Conservation (phyloP, 2,797 vertebrate genomes). For the Enteromius unitaeniatus region DNA sequence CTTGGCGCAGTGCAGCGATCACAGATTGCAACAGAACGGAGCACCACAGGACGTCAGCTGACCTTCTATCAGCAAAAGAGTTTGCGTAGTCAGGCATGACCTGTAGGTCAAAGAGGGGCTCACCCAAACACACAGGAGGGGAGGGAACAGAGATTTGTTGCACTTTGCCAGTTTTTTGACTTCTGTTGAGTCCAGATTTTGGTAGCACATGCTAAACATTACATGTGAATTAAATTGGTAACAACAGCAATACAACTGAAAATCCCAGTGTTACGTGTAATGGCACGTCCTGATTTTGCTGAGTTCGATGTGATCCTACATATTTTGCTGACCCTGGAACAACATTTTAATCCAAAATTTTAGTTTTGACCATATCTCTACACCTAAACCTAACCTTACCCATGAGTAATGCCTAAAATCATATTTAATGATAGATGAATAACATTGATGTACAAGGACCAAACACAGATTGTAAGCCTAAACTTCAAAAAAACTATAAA, state of each 20-base stretch:
- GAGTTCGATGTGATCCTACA: too few relatives aligned
- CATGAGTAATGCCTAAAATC: too few relatives aligned
- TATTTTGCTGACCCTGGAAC: too few relatives aligned
- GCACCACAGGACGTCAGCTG: slow-evolving; percentile 45
- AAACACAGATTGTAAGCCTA: too few relatives aligned
- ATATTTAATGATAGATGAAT: too few relatives aligned
- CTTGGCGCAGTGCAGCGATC: slow-evolving; percentile 67
- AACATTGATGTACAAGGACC: too few relatives aligned
- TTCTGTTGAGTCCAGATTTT: slow-evolving; percentile 25
- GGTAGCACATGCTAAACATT: background rate
- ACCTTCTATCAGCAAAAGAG: slow-evolving; percentile 51
- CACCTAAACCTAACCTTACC: too few relatives aligned
- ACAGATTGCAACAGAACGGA: slow-evolving; percentile 29
- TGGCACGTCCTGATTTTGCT: too few relatives aligned
- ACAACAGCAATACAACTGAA: background rate
- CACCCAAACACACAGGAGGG: slow-evolving; percentile 25
- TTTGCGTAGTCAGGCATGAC: slow-evolving; percentile 49
- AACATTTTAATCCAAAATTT: too few relatives aligned
- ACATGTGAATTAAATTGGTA: slow-evolving; percentile 9
- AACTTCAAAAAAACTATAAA: too few relatives aligned
- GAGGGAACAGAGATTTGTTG: slow-evolving; percentile 21
- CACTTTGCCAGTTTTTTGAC: slow-evolving; percentile 16
- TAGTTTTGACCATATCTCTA: too few relatives aligned
- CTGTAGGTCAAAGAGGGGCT: slow-evolving; percentile 34
- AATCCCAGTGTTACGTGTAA: too few relatives aligned